A percentile compares a stretch with the other conserved stretches of the same genome.
Evolutionary conservation across 2,113 vertebrate genomes (phyloP).

Genomic region (Indicator maculatus): DNA sequence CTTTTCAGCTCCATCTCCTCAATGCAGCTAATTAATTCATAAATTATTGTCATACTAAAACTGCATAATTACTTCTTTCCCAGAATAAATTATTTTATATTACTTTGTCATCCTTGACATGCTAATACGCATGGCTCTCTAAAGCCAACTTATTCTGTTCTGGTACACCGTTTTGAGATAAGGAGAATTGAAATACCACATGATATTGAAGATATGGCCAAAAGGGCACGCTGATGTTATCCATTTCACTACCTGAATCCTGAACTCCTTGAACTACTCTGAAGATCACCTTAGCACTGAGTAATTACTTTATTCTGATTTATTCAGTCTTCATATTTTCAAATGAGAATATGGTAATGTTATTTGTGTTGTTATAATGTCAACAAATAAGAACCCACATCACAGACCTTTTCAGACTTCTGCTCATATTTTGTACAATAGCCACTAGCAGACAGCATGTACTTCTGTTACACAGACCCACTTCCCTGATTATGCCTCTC

Average conservation of each 20-base stretch:
- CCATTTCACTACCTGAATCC: background rate
- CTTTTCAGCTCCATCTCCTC: background rate
- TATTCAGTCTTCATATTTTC: background rate
- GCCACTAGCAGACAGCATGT: background rate
- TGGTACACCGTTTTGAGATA: background rate
- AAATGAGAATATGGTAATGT: background rate
- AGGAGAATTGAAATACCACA: background rate
- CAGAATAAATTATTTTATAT: background rate
- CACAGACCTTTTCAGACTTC: background rate
- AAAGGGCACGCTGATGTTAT: background rate
- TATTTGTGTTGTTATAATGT: background rate
- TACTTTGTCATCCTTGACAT: background rate
- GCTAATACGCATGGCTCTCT: background rate
- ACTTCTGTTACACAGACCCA: background rate
- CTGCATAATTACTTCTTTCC: background rate
- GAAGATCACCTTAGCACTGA: background rate
- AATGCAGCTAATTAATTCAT: background rate
- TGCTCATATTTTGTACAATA: background rate
- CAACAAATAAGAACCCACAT: background rate
- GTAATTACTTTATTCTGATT: background rate
- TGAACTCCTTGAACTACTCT: background rate
- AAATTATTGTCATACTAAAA: background rate
- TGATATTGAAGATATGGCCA: background rate
- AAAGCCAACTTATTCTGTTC: background rate
- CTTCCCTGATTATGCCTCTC: background rate